Conservation (phyloP, 2,797 vertebrate genomes). For the Okamejei kenojei region DNA sequence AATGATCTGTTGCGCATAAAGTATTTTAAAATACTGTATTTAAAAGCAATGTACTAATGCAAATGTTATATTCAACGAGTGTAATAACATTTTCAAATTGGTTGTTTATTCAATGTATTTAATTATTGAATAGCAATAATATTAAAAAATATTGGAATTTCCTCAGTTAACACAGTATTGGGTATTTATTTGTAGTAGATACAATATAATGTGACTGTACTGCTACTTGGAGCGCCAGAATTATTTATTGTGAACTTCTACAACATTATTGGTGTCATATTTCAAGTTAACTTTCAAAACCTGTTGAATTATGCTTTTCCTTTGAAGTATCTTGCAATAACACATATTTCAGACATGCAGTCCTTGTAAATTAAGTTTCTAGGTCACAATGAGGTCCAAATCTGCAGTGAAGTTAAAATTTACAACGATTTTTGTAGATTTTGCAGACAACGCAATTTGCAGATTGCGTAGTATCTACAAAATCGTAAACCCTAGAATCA, state of each 20-base stretch:
- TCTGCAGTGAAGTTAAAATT: neutral
- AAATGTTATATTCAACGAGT: neutral
- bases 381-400: neutral
- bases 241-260: neutral
- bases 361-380: neutral
- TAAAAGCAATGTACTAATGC: neutral
- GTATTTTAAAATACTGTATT: neutral
- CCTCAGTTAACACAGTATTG: neutral
- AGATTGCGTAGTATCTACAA: no score
- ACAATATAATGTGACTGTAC: neutral
- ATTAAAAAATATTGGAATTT: neutral
- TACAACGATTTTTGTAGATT: neutral
- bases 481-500: neutral
- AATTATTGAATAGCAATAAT: neutral
- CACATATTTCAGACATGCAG: neutral
- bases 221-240: neutral
- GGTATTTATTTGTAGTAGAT: no score
- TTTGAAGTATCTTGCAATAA: neutral
- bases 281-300: neutral
- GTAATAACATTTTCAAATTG: neutral
- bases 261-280: neutral
- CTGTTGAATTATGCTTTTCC: neutral
- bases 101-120: neutral
- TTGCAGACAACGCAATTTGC: no score
- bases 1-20: neutral